These are phyloP conservation scores for Sitta europaea DNA, from an alignment of 2,113 vertebrate species.

Conservation along the genomic window DNA sequence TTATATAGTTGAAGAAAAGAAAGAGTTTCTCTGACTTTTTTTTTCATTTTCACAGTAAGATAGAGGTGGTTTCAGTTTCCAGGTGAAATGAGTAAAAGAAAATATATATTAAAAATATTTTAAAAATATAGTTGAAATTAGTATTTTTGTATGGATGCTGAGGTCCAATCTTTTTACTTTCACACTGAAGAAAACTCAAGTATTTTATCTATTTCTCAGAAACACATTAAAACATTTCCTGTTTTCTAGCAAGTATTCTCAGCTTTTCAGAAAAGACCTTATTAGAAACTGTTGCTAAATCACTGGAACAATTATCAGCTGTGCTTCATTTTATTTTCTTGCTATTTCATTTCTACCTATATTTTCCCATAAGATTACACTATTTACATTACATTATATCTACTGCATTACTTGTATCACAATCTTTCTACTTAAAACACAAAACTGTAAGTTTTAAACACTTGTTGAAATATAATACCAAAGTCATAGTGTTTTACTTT, in stretches of 20 bases:
- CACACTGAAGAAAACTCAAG: neutral
- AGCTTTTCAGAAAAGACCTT: neutral
- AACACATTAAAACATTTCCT: neutral
- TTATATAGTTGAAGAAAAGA: neutral
- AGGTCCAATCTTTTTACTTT: neutral
- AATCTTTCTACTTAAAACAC: neutral
- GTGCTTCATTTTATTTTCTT: neutral
- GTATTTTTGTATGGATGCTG: neutral
- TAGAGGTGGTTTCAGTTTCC: neutral
- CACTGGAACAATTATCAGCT: neutral
- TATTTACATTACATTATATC: neutral
- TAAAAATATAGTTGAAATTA: neutral
- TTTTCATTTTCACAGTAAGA: rapidly evolving
- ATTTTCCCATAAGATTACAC: neutral
- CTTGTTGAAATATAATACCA: neutral
- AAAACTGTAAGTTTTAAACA: neutral
- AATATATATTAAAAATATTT: neutral
- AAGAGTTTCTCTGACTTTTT: neutral
- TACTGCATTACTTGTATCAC: neutral
- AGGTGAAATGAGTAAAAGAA: neutral
- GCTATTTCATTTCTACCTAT: neutral
- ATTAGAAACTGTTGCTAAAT: neutral
- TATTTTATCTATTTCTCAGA: neutral
- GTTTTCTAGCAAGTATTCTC: neutral
- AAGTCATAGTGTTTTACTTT: neutral